These are phyloP conservation scores for Lasioglossum baleicum DNA, from an alignment of 1,140 invertebrate genomes.

Conservation along the genomic window DNA sequence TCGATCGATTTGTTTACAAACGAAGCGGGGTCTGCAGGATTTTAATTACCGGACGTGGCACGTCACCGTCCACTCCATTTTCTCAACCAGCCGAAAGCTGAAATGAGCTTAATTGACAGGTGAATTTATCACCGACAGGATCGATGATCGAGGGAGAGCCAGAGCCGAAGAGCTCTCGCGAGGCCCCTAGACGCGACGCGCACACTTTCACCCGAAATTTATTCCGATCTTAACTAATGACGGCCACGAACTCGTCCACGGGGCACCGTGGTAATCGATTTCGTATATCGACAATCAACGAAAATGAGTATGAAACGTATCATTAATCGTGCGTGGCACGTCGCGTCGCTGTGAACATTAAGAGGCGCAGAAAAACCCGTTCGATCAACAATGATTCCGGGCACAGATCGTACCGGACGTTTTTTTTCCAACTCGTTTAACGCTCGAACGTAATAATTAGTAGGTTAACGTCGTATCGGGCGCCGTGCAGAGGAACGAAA, in stretches of 20 bases:
- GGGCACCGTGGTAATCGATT: constrained; percentile 56
- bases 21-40: not conserved
- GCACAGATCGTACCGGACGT: constrained; percentile 6
- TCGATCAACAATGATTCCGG: constrained; percentile 21
- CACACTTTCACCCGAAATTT: constrained; percentile 53
- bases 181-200: constrained; percentile 17
- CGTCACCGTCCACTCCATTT: not conserved
- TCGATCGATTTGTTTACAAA: constrained; percentile 28
- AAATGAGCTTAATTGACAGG: constrained; percentile 53
- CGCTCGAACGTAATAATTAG: constrained; percentile 8
- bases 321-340: constrained; percentile 44
- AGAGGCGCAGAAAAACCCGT: not conserved
- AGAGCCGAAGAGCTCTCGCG: not conserved
- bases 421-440: not conserved
- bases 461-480: constrained; percentile 8
- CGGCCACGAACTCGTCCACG: constrained; percentile 45
- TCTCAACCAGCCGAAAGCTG: constrained; percentile 6
- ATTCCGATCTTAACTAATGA: constrained; percentile 47
- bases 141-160: constrained; percentile 11
- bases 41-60: constrained; percentile 28
- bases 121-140: constrained; percentile 50
- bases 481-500: not conserved
- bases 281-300: constrained; percentile 59
- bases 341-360: not conserved
- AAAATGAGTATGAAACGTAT: constrained; percentile 55